Conservation (phyloP, 1,140 invertebrate species). For the Coelopa frigida region DNA sequence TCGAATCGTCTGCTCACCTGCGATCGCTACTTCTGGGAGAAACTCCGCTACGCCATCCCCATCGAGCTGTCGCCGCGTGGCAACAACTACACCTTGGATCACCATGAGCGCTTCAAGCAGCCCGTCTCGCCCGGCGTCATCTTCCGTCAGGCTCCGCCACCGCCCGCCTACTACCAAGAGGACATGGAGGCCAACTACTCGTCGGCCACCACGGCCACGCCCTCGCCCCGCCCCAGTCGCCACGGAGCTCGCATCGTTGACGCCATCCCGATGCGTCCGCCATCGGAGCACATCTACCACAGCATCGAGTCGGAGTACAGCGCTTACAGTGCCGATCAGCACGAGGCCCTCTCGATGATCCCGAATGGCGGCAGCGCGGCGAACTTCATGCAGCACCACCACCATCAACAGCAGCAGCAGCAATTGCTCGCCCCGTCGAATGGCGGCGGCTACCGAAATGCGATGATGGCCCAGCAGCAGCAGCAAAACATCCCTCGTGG, state of each 20-base stretch:
- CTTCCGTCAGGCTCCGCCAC: slow-evolving; percentile 43
- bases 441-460: slow-evolving; percentile 23
- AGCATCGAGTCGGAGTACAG: slow-evolving; percentile 78
- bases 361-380: slow-evolving; percentile 23
- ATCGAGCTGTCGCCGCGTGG: slow-evolving; percentile 49
- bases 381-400: slow-evolving; percentile 28
- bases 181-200: slow-evolving; percentile 55
- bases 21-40: slow-evolving; percentile 87
- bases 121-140: slow-evolving; percentile 42
- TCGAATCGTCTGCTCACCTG: slow-evolving; percentile 75
- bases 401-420: slow-evolving; percentile 31
- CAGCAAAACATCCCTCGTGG: slow-evolving; percentile 3
- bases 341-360: slow-evolving; percentile 41
- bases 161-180: slow-evolving; percentile 46
- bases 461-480: slow-evolving; percentile 20
- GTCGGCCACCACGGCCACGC: slow-evolving; percentile 56
- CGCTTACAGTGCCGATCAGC: slow-evolving; percentile 40
- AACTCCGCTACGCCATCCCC: slow-evolving; percentile 82
- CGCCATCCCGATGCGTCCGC: slow-evolving; percentile 51
- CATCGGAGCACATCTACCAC: slow-evolving; percentile 80
- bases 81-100: slow-evolving; percentile 46
- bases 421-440: slow-evolving; percentile 14
- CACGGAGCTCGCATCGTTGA: slow-evolving; percentile 27
- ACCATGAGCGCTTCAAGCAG: slow-evolving; percentile 45
- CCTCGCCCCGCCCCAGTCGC: slow-evolving; percentile 52